phyloP scores from a whole-genome alignment of 2,888 invertebrate species.

The Drosophila barbarae region DNA sequence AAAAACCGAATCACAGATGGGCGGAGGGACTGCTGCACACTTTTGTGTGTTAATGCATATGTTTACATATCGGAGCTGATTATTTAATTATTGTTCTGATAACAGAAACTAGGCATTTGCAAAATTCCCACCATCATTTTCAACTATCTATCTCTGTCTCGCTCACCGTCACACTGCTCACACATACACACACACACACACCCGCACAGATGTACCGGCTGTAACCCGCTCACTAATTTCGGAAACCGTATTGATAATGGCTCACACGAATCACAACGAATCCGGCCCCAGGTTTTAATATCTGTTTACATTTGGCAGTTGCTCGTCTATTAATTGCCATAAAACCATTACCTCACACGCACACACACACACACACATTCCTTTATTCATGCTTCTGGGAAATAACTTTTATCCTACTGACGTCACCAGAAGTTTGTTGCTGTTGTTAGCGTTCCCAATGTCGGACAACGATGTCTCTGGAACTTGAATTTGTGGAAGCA shows the following conservation, averaged over 20 bases:
- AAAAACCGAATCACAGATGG: background rate
- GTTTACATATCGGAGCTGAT: conserved; percentile 4
- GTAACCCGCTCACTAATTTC: conserved; percentile 15
- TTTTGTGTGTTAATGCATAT: conserved; percentile 2
- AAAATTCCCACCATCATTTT: background rate
- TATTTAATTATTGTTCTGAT: conserved; percentile 8
- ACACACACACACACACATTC: background rate
- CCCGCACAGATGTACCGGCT: conserved; percentile 17
- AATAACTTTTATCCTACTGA: conserved; percentile 20
- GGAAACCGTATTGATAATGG: conserved; percentile 24
- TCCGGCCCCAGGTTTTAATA: conserved; percentile 9
- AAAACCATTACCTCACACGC: background rate
- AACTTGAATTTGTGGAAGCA: conserved; percentile 9
- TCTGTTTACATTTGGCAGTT: conserved; percentile 10
- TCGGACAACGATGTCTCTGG: conserved; percentile 27
- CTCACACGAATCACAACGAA: conserved; percentile 11
- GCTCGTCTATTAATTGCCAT: background rate
- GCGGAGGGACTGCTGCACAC: background rate
- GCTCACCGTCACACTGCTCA: background rate
- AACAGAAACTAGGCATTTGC: conserved; percentile 22
- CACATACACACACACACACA: conserved; percentile 4
- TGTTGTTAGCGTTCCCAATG: conserved; percentile 9
- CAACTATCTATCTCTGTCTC: conserved; percentile 1
- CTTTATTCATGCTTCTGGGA: conserved; percentile 6
- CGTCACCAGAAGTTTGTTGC: conserved; percentile 29